Percentiles rank a stretch among this genome's conserved stretches.
phyloP scores from a whole-genome alignment of 2,888 invertebrate genomes.

The Pegoplata infirma region DNA sequence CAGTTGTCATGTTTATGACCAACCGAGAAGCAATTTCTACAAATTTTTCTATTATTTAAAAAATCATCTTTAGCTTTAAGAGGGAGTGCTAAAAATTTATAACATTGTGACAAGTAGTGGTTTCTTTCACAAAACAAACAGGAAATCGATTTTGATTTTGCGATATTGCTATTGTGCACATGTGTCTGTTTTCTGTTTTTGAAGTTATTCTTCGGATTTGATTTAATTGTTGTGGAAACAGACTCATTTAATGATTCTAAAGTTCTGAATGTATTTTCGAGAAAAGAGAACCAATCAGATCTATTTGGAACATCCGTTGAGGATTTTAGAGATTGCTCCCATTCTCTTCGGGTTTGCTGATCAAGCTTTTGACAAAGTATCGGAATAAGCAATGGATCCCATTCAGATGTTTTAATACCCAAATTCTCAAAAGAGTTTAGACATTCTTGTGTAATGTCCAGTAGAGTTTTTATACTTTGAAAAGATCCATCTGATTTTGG shows the following conservation, averaged over 20 bases:
- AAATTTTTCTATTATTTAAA: too few species aligned
- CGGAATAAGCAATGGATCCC: neutral
- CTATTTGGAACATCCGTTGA: too few species aligned
- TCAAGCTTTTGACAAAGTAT: neutral
- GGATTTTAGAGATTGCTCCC: conserved; percentile 18
- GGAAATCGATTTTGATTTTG: neutral
- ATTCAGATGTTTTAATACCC: neutral
- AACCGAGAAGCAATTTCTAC: too few species aligned
- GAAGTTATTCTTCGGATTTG: neutral
- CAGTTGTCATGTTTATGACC: conserved; percentile 14
- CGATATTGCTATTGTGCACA: neutral
- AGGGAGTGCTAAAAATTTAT: conserved; percentile 18
- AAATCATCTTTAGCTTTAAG: too few species aligned
- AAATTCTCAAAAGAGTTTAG: conserved; percentile 21
- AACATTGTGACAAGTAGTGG: conserved; percentile 20
- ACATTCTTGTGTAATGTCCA: conserved; percentile 37
- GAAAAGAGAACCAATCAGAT: too few species aligned
- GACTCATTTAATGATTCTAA: too few species aligned
- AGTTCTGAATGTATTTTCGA: too few species aligned
- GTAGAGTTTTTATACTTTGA: conserved; percentile 12
- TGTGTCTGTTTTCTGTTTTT: neutral
- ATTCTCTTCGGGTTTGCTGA: conserved; percentile 24
- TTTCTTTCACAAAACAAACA: conserved; percentile 26
- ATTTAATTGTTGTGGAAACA: neutral
- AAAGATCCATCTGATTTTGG: conserved; percentile 12